Evolutionary conservation across 2,888 invertebrate species (phyloP), one percentile per base, ranked within the genome.

Genomic region (Helicoverpa assulta): DNA sequence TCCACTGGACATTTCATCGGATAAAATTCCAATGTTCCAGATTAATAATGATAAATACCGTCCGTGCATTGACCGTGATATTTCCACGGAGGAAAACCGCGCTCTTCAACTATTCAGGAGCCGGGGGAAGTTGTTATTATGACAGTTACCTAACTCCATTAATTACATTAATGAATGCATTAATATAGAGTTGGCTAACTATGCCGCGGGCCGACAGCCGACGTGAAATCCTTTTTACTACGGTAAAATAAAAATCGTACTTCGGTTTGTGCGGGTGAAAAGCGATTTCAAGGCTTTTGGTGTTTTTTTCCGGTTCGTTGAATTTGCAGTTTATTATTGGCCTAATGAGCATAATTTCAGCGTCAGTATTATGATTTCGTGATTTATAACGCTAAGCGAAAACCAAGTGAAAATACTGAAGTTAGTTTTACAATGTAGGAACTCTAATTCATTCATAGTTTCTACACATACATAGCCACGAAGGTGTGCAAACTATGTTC

Each of bases 91-190:
- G 82, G 67, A 78, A 83, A 87, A 88, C 87, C 86, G 70, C 85
- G 68, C 85, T 84, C 83, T 76, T 88, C 85, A 88, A 87, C 87
- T 88, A 88, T 87, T 84, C 85, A 85, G 76, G 70, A 81, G 73
- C 67, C 82, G 69, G 74, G 77, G 56, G 70, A 79, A 80, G 83
- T 82, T 86, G 85, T 84, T 87, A 85, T 85, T 87, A 88, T 88
- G 85, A 92, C 91, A 92, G 91, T 93, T 94, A 87, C 86, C 85
- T 88, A 93, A 94, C 90, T 91, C 89, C 88, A 92, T 93, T 92
- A 91, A 94, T 94, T 91, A 94, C 85, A 87, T 91, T 92, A 93
- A 93, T 93, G 90, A 88, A 88, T 89, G 90, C 92, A 93, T 92
- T 93, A 92, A 90, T 87, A 88, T 92, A 91, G 88, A 91, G 91